These are phyloP conservation scores for Eucriotettix oculatus DNA, from an alignment of 2,888 invertebrate genomes.

Conservation along the genomic window DNA sequence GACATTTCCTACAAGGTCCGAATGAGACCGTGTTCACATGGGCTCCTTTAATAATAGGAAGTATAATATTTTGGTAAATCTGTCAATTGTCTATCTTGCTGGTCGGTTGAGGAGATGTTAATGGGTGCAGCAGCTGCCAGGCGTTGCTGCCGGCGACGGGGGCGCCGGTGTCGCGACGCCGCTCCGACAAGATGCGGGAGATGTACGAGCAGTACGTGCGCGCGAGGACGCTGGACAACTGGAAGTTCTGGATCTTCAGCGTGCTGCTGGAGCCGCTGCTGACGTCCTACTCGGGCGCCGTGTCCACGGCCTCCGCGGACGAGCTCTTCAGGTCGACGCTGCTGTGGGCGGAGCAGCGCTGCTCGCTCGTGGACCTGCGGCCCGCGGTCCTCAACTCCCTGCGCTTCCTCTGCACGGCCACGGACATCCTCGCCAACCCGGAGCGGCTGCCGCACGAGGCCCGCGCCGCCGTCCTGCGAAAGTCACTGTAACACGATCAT, in stretches of 20 bases:
- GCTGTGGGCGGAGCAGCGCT: slow-evolving; percentile 92
- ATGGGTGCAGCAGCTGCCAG: slow-evolving; percentile 88
- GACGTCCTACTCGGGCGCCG: slow-evolving; percentile 79
- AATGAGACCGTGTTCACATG: too few relatives aligned
- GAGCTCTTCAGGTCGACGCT: slow-evolving; percentile 84
- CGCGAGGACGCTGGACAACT: slow-evolving; percentile 71
- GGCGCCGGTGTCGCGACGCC: slow-evolving; percentile 78
- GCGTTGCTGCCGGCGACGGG: slow-evolving; percentile 89
- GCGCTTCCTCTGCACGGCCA: slow-evolving; percentile 75
- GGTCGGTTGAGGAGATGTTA: too few relatives aligned
- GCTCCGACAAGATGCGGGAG: slow-evolving; percentile 79
- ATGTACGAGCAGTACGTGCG: slow-evolving; percentile 87
- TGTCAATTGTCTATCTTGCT: too few relatives aligned
- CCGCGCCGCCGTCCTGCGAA: slow-evolving; percentile 43
- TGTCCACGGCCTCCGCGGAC: slow-evolving; percentile 78
- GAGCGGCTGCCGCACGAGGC: slow-evolving; percentile 81
- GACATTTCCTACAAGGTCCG: too few relatives aligned
- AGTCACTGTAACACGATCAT: too few relatives aligned
- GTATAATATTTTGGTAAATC: too few relatives aligned
- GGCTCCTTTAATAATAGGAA: too few relatives aligned
- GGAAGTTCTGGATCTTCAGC: slow-evolving; percentile 99
- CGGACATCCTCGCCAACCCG: slow-evolving; percentile 83
- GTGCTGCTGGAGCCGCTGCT: slow-evolving; percentile 77
- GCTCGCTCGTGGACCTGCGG: slow-evolving; percentile 82
- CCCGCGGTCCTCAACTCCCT: slow-evolving; percentile 86